Base-by-base conservation (phyloP, 2,113 vertebrate species). In the Zapornia atra region DNA sequence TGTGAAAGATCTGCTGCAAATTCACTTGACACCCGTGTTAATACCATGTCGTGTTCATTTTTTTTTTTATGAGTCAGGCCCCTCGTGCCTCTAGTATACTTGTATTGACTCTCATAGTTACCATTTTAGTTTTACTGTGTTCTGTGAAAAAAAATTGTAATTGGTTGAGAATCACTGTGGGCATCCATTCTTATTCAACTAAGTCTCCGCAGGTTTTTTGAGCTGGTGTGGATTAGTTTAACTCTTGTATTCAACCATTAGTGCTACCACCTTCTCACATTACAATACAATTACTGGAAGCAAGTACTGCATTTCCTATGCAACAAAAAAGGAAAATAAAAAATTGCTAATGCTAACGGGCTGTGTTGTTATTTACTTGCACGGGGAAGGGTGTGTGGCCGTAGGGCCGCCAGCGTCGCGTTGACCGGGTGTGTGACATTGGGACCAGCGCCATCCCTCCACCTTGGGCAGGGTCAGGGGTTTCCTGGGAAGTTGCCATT, bases 251-350 rank as follows among this genome's bases (percentile, higher is more conserved):
- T 98, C 97, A 98, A 98, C 98, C 98, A 97, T 99, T 99, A 98
- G 98, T 98, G 98, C 98, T 98, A 98, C 98, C 99, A 98, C 98
- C 98, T 99, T 98, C 98, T 99, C 98, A 98, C 98, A 98, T 99
- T 98, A 98, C 98, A 98, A 99, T 98, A 99, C 98, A 98, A 98
- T 99, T 99, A 99, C 98, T 99, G 99, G 98, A 99, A 99, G 99
- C 98, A 99, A 99, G 98, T 99, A 99, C 99, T 99, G 98, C 99
- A 99, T 99, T 99, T 99, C 99, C 99, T 99, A 99, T 99, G 99
- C 99, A 99, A 99, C 99, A 98, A 97, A 99, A 98, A 98, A 98
- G 98, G 98, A 98, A 98, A 99, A 99, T 98, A 99, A 98, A 99
- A 99, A 99, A 98, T 99, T 98, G 99, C 99, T 99, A 99, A 99